Evolutionary conservation across 35 echinoderm and acorn worm genomes (phyloP).

Genomic region (Heliocidaris erythrogramma): DNA sequence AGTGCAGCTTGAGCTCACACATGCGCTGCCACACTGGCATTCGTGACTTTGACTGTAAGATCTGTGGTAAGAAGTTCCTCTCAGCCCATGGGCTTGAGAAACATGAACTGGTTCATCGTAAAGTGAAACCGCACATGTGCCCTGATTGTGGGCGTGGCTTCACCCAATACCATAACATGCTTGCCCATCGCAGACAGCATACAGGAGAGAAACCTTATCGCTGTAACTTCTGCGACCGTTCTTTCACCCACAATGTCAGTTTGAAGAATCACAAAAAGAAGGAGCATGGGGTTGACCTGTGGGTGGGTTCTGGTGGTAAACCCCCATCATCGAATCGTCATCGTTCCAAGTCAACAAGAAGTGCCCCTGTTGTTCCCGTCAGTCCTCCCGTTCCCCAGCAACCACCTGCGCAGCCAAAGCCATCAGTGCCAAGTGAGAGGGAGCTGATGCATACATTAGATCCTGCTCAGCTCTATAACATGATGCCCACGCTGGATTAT

Average conservation of each 20-base stretch:
- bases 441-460: slow-evolving; percentile 46
- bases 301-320: slow-evolving; percentile 15
- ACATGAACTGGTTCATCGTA: slow-evolving; percentile 65
- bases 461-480: slow-evolving; percentile 40
- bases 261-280: slow-evolving; percentile 86
- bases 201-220: slow-evolving; percentile 81
- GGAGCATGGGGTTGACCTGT: slow-evolving; percentile 79
- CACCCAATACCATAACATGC: slow-evolving; percentile 72
- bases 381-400: not conserved
- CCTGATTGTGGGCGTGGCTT: slow-evolving; percentile 75
- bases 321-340: not conserved
- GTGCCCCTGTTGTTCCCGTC: not conserved
- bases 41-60: slow-evolving; percentile 56
- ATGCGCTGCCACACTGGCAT: slow-evolving; percentile 58
- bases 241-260: slow-evolving; percentile 90
- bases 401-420: slow-evolving; percentile 23
- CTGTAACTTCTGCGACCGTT: slow-evolving; percentile 79
- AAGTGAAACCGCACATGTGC: slow-evolving; percentile 75
- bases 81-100: slow-evolving; percentile 33
- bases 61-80: slow-evolving; percentile 79
- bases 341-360: not conserved
- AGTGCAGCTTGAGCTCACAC: slow-evolving; percentile 57
- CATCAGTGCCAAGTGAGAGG: slow-evolving; percentile 35
- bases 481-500: slow-evolving; percentile 44
- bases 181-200: slow-evolving; percentile 72